Evolutionary conservation across 2,888 invertebrate genomes (phyloP).

Genomic region (Nasonia oneida): DNA sequence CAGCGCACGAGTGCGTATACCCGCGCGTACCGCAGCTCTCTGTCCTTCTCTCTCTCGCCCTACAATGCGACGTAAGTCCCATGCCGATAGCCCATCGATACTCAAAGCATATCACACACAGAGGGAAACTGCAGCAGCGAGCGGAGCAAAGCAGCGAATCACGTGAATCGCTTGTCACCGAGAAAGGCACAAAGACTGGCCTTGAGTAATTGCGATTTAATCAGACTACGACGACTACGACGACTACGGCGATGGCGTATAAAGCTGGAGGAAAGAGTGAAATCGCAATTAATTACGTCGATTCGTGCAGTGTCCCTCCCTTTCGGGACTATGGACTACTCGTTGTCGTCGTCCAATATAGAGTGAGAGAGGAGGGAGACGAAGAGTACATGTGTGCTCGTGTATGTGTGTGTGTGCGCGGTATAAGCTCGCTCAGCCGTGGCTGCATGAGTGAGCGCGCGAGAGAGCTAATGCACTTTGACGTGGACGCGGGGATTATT

Average conservation of each 20-base stretch:
- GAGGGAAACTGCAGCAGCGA: too few relatives aligned
- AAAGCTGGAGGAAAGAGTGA: slow-evolving; percentile 75
- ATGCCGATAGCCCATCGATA: slow-evolving; percentile 6
- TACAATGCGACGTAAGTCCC: background rate
- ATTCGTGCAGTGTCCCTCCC: background rate
- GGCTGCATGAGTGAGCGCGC: slow-evolving; percentile 15
- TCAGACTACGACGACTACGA: slow-evolving; percentile 30
- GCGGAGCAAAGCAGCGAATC: background rate
- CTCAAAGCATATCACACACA: background rate
- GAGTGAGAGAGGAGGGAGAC: slow-evolving; percentile 16
- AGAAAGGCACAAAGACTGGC: background rate
- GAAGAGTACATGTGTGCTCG: background rate
- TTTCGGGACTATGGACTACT: background rate
- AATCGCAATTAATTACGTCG: slow-evolving; percentile 76
- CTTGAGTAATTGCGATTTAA: slow-evolving; percentile 47
- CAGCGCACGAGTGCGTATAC: background rate
- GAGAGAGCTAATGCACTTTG: slow-evolving; percentile 51
- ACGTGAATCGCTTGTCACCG: background rate
- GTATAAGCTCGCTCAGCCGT: slow-evolving; percentile 9
- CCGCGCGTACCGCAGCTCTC: background rate
- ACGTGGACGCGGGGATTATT: slow-evolving; percentile 50
- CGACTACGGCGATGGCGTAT: slow-evolving; percentile 67
- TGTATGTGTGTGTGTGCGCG: background rate
- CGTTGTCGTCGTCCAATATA: background rate
- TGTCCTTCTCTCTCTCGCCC: background rate